Percentiles rank a stretch among this genome's conserved stretches.
Evolutionary conservation across 2,797 vertebrate genomes (phyloP).

Genomic region (Pantherophis vulpinus): DNA sequence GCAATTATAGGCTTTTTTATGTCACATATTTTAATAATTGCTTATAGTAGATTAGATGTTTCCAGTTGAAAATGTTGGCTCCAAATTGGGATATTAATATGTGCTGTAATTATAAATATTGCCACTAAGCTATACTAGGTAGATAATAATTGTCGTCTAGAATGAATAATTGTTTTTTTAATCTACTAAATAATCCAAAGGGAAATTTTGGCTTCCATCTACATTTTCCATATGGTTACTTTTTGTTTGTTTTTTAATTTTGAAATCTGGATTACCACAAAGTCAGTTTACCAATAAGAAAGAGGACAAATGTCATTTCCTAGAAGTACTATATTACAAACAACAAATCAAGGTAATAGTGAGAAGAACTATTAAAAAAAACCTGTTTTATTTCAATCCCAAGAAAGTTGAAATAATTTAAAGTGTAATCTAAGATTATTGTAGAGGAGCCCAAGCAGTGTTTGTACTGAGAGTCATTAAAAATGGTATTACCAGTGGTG

Average conservation of each 20-base stretch:
- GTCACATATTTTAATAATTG: background rate
- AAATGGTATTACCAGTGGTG: background rate
- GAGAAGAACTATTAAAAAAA: background rate
- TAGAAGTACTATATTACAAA: background rate
- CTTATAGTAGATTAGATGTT: background rate
- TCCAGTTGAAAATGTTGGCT: background rate
- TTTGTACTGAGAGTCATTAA: background rate
- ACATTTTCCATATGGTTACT: background rate
- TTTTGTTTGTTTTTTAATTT: background rate
- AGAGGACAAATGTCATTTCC: background rate
- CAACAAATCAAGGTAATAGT: background rate
- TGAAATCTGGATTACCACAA: background rate
- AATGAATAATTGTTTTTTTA: background rate
- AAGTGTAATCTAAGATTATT: background rate
- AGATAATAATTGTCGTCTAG: background rate
- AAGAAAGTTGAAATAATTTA: background rate
- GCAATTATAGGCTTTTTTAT: background rate
- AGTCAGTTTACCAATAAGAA: background rate
- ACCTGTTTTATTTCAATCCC: background rate
- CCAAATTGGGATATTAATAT: background rate
- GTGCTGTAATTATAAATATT: background rate
- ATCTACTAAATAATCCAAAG: background rate
- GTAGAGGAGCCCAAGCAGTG: background rate
- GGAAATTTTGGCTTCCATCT: background rate
- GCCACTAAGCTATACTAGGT: background rate